Evolutionary conservation across 2,113 vertebrate genomes (phyloP), one percentile per base, ranked within the genome.

Genomic region (Ctenodactylus gundi): DNA sequence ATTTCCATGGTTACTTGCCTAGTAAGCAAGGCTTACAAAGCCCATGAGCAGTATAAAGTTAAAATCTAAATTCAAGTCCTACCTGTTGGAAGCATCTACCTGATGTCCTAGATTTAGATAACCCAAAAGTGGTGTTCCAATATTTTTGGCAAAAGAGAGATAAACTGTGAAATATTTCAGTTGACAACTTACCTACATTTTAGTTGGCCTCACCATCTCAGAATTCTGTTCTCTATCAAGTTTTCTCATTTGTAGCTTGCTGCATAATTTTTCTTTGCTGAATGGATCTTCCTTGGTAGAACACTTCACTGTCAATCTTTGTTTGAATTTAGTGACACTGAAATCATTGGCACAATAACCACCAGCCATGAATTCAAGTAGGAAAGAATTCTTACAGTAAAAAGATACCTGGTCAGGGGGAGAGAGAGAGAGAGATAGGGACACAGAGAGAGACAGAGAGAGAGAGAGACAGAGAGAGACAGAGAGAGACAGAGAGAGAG

Each of bases 201-300:
- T 75, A 87, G 55, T 75, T 77, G 53, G 25, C 25, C 29, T 87
- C 55, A 82, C 29, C 11, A 94, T 67, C 51, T 95, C 34, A 55
- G 36, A 94, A 88, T 60, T 91, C 36, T 18, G 29, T 58, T 95
- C 57, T 90, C 78, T 83, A 55, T 85, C 68, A 88, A 78, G 21
- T 95, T 81, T 80, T 91, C 41, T 94, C 78, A 83, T 95, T 95
- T 93, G 62, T 92, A 65, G 18, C 80, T 93, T 68, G 53, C n/a
- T 80, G 46, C 10, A 51, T 77, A 96, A 62, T 95, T 94, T 34
- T 36, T 27, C 27, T 94, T 88, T 88, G 92, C 92, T 95, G 73
- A 97, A 86, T 76, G 64, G 95, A 80, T 80, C 62, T 83, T 88
- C 60, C 21, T 67, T 89, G 90, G 70, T 58, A 85, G 93, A 78